Percentiles rank a stretch among this genome's conserved stretches.
Conservation (phyloP, 2,797 vertebrate genomes). For the Trichosurus vulpecula region DNA sequence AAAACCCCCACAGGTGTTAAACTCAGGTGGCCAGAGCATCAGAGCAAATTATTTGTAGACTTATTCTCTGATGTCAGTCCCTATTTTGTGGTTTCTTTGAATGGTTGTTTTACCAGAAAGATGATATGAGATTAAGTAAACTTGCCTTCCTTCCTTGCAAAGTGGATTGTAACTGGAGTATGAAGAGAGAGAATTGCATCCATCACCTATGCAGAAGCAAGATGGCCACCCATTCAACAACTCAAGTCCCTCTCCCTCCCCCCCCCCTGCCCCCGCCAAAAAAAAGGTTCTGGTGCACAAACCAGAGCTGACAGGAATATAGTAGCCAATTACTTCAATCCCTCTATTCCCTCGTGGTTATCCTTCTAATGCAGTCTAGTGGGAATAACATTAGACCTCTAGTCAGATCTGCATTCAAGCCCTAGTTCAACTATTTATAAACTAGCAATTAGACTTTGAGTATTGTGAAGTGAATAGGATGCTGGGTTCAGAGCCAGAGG, state of each 20-base stretch:
- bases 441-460: background rate
- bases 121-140: constrained; percentile 47
- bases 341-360: background rate
- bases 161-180: background rate
- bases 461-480: background rate
- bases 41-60: constrained; percentile 61
- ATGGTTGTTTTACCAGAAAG: constrained; percentile 46
- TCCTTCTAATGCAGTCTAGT: background rate
- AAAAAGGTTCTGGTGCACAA: background rate
- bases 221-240: background rate
- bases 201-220: background rate
- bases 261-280: no score
- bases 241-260: background rate
- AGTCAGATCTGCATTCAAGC: background rate
- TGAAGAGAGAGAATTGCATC: background rate
- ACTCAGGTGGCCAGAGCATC: constrained; percentile 53
- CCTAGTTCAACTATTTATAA: background rate
- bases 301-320: background rate
- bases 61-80: constrained; percentile 48
- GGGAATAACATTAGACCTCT: background rate
- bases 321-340: background rate
- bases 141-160: background rate
- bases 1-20: constrained; percentile 59
- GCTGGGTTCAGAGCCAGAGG: background rate
- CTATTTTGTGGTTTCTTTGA: constrained; percentile 57